A percentile compares a stretch with the other conserved stretches of the same genome.
Conservation (phyloP, 2,797 vertebrate genomes). For the Garrulus glandarius region DNA sequence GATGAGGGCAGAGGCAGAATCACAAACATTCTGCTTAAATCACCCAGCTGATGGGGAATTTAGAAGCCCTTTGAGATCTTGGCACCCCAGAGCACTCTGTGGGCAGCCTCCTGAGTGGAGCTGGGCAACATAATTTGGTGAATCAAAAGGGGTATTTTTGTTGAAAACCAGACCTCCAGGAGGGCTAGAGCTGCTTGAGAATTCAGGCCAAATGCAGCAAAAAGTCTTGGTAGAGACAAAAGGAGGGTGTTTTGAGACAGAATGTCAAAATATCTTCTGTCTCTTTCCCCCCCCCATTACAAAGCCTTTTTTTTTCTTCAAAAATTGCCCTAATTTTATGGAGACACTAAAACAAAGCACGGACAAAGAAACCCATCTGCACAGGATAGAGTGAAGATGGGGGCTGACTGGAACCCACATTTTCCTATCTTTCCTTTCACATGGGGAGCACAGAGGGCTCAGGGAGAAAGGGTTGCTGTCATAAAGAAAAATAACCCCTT, state of each 20-base stretch:
- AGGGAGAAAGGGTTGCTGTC: background rate
- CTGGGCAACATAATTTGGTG: background rate
- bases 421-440: background rate
- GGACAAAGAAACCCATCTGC: background rate
- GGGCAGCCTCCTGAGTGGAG: background rate
- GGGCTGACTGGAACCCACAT: background rate
- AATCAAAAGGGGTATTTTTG: background rate
- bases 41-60: background rate
- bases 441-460: background rate
- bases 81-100: background rate
- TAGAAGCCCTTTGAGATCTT: background rate
- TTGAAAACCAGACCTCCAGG: background rate
- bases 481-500: background rate
- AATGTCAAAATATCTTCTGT: background rate
- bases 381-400: background rate
- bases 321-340: constrained; percentile 10
- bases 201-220: constrained; percentile 34
- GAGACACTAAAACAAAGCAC: background rate
- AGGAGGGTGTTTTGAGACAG: background rate
- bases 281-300: background rate
- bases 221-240: background rate
- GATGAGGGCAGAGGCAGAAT: background rate
- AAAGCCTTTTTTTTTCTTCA: background rate
- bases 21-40: background rate
- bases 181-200: background rate